A percentile compares a stretch with the other conserved stretches of the same genome.
phyloP scores from a whole-genome alignment of 64 coral and sea anemone genomes.

The Trachythela sp. region DNA sequence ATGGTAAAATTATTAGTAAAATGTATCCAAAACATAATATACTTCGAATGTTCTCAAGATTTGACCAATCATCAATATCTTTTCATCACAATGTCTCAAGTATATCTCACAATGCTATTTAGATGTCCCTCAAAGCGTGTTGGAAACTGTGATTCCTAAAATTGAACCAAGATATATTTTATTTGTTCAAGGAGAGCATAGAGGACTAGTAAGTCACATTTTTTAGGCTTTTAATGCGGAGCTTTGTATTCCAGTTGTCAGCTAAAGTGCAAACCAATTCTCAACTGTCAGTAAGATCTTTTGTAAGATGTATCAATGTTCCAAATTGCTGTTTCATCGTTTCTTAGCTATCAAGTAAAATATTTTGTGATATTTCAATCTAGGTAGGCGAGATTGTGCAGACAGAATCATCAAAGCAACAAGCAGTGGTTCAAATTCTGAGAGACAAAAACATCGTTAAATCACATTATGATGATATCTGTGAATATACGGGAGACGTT shows the following conservation, averaged over 20 bases:
- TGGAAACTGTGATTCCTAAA: constrained; percentile 90
- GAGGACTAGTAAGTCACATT: constrained; percentile 73
- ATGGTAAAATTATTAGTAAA: constrained; percentile 50
- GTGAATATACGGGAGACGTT: constrained; percentile 62
- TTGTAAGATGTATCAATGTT: too few relatives aligned
- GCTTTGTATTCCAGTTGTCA: too few relatives aligned
- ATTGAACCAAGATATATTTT: constrained; percentile 56
- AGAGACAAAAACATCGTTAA: constrained; percentile 64
- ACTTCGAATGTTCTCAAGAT: too few relatives aligned
- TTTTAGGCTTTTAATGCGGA: not conserved
- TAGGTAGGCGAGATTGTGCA: constrained; percentile 40
- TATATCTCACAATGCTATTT: not conserved
- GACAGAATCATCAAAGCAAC: constrained; percentile 60
- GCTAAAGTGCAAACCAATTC: too few relatives aligned
- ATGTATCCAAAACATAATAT: too few relatives aligned
- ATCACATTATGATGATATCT: constrained; percentile 79
- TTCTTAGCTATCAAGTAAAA: too few relatives aligned
- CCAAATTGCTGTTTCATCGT: too few relatives aligned
- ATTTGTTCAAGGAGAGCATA: constrained; percentile 61
- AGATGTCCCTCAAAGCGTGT: constrained; percentile 66
- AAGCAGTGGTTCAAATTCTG: constrained; percentile 72
- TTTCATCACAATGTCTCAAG: not conserved
- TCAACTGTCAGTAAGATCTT: too few relatives aligned
- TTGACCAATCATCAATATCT: too few relatives aligned
- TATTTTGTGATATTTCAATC: constrained; percentile 25